Evolutionary conservation across 2,797 vertebrate species (phyloP).

Genomic region (Eulemur mongoz): DNA sequence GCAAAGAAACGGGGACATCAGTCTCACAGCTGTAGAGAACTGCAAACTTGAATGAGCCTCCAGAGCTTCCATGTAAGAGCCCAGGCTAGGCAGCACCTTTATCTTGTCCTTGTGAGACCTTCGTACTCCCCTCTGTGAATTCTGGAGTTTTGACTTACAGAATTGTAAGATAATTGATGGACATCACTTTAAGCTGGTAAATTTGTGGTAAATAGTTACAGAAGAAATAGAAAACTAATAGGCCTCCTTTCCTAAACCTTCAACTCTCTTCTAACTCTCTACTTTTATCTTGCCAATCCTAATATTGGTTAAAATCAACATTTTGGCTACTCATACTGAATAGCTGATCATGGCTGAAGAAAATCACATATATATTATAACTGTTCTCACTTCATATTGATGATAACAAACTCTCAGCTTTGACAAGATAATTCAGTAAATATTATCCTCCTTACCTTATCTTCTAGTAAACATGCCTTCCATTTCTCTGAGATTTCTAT

Average conservation of each 20-base stretch:
- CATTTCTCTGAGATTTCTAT: background rate
- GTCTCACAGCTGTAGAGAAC: background rate
- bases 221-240: background rate
- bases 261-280: background rate
- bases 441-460: background rate
- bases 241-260: background rate
- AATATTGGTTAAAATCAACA: background rate
- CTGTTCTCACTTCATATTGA: background rate
- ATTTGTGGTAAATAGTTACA: background rate
- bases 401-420: background rate
- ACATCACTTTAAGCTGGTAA: background rate
- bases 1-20: background rate
- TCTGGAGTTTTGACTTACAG: background rate
- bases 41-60: background rate
- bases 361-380: background rate
- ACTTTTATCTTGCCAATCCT: background rate
- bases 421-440: background rate
- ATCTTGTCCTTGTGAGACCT: background rate
- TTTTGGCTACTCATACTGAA: background rate
- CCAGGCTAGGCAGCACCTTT: background rate
- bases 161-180: background rate
- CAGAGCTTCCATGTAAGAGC: background rate
- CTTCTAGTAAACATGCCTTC: background rate
- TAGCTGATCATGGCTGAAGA: background rate
- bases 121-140: background rate